These are phyloP conservation scores for Serranus cabrilla DNA, from an alignment of 2,797 vertebrate species.

Conservation along the genomic window DNA sequence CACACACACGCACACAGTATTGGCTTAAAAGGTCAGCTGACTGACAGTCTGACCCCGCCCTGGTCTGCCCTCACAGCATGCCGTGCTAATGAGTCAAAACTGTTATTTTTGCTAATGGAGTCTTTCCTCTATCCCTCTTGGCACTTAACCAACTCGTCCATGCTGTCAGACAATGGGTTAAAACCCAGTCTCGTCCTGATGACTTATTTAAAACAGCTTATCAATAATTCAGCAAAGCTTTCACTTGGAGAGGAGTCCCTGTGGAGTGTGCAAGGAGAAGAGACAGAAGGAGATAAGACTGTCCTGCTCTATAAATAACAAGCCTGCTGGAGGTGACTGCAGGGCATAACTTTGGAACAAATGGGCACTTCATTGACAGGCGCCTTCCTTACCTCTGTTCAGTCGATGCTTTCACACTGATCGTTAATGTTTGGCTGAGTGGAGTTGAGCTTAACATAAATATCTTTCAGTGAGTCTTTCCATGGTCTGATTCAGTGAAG, in stretches of 20 bases:
- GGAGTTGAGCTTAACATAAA: conserved; percentile 5
- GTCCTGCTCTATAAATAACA: conserved; percentile 75
- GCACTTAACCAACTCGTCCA: conserved; percentile 52
- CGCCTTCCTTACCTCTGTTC: conserved; percentile 24
- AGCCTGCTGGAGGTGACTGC: conserved; percentile 32
- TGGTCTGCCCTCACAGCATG: conserved; percentile 62
- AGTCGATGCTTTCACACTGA: conserved; percentile 21
- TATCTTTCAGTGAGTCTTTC: background rate
- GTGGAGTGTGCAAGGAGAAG: conserved; percentile 60
- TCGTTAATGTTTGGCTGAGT: conserved; percentile 26
- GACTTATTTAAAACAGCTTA: conserved; percentile 82
- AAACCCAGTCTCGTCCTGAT: conserved; percentile 64
- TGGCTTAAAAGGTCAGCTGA: conserved; percentile 34
- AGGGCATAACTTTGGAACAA: conserved; percentile 52
- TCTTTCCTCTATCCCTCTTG: conserved; percentile 48
- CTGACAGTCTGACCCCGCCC: conserved; percentile 38
- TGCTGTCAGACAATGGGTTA: conserved; percentile 72
- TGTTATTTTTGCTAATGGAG: conserved; percentile 79
- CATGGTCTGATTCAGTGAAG: conserved; percentile 1
- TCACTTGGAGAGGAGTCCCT: conserved; percentile 71
- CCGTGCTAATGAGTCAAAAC: conserved; percentile 60
- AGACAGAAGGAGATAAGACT: conserved; percentile 55
- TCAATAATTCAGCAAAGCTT: conserved; percentile 85
- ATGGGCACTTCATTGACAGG: conserved; percentile 41
- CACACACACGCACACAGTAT: background rate